Evolutionary conservation across 2,113 vertebrate species (phyloP).

Genomic region (Esox niger): DNA sequence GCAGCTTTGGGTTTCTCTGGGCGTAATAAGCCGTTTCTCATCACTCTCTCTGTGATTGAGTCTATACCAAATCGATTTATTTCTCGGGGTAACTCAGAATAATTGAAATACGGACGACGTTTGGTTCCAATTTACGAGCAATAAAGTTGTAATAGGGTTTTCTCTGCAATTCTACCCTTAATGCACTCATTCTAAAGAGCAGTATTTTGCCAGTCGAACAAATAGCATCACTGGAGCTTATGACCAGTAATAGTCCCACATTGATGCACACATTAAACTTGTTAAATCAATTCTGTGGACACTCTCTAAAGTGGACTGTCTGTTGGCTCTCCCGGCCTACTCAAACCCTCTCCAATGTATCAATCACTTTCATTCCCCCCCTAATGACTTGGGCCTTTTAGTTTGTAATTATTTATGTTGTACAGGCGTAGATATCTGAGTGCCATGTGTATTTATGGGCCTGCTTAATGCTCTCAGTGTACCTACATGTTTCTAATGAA

Average conservation of each 20-base stretch:
- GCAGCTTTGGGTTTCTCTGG: constrained; percentile 73
- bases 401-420: constrained; percentile 77
- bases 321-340: constrained; percentile 77
- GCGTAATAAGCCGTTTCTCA: constrained; percentile 92
- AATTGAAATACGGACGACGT: constrained; percentile 98
- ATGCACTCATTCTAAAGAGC: constrained; percentile 95
- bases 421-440: constrained; percentile 42
- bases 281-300: constrained; percentile 92
- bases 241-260: constrained; percentile 91
- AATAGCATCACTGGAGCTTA: constrained; percentile 96
- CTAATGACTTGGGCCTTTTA: constrained; percentile 78
- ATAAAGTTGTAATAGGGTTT: constrained; percentile 98
- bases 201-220: constrained; percentile 93
- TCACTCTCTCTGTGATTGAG: constrained; percentile 89
- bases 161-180: constrained; percentile 96
- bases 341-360: constrained; percentile 72
- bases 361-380: constrained; percentile 71
- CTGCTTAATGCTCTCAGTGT: not conserved
- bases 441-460: constrained; percentile 41
- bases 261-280: constrained; percentile 92
- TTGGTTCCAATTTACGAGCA: constrained; percentile 97
- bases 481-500: constrained; percentile 12
- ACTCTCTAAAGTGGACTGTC: constrained; percentile 90
- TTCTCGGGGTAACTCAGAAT: constrained; percentile 92
- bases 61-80: constrained; percentile 89